Percentiles rank a stretch among this genome's conserved stretches.
Conservation (phyloP, 2,888 invertebrate genomes). For the Thymelicus sylvestris region DNA sequence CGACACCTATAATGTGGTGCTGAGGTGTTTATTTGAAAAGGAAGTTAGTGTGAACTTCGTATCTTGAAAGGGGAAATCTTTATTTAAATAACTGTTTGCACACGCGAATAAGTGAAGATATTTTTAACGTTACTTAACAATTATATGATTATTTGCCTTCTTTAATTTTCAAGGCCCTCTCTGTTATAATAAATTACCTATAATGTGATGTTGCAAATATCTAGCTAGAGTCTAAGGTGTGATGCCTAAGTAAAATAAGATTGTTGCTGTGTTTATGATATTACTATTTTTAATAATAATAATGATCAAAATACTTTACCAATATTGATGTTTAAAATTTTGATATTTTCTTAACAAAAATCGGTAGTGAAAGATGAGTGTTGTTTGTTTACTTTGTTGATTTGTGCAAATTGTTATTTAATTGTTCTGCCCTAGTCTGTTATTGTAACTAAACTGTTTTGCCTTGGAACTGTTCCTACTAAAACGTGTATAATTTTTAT, state of each 20-base stretch:
- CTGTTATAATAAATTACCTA: too few relatives aligned
- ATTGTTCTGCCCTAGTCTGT: constrained; percentile 59
- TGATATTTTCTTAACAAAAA: too few relatives aligned
- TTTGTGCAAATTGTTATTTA: constrained; percentile 74
- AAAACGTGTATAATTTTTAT: constrained; percentile 39
- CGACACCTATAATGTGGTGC: constrained; percentile 29
- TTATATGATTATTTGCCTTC: too few relatives aligned
- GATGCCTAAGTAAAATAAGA: too few relatives aligned
- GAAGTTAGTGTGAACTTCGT: constrained; percentile 36
- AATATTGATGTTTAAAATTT: too few relatives aligned
- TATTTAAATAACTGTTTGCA: constrained; percentile 5
- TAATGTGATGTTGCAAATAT: too few relatives aligned
- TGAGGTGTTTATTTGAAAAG: constrained; percentile 41
- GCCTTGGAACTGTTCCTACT: constrained; percentile 43
- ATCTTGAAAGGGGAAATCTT: constrained; percentile 17
- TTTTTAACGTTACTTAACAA: too few relatives aligned
- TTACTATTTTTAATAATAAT: too few relatives aligned
- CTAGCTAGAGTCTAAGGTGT: too few relatives aligned
- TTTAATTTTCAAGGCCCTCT: too few relatives aligned
- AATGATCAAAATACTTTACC: too few relatives aligned
- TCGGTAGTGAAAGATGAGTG: not conserved
- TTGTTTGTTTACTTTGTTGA: constrained; percentile 63
- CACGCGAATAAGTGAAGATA: constrained; percentile 10
- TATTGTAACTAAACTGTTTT: constrained; percentile 45
- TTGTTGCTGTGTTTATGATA: too few relatives aligned